A percentile compares a stretch with the other conserved stretches of the same genome.
Evolutionary conservation across 2,797 vertebrate species (phyloP).

Genomic region (Aldrovandia affinis): DNA sequence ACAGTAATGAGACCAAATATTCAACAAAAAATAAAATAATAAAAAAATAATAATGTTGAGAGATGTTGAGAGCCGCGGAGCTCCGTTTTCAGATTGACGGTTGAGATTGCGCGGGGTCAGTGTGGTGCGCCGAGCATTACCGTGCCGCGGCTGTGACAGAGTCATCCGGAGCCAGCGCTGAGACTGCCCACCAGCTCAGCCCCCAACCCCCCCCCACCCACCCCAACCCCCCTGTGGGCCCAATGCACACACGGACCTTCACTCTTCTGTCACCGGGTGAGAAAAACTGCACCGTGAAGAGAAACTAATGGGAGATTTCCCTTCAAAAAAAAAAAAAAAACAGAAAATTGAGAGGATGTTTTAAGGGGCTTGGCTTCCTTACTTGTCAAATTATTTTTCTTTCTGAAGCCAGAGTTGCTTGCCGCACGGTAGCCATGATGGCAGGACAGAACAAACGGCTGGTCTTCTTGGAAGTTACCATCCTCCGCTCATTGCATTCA

Average conservation of each 20-base stretch:
- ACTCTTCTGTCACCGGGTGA: constrained; percentile 16
- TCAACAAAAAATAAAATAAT: constrained; percentile 72
- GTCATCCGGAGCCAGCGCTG: neutral
- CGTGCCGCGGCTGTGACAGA: constrained; percentile 15
- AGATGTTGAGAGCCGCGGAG: constrained; percentile 67
- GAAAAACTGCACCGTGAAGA: constrained; percentile 22
- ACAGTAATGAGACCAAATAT: constrained; percentile 78
- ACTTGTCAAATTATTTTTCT: constrained; percentile 25
- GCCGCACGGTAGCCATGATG: neutral
- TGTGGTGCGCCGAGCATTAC: constrained; percentile 5
- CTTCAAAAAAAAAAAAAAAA: constrained; percentile 13
- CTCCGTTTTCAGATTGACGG: constrained; percentile 25
- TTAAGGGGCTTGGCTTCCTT: neutral
- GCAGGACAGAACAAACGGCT: neutral
- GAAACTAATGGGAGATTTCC: constrained; percentile 17
- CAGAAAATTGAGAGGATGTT: constrained; percentile 23
- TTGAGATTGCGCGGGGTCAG: neutral
- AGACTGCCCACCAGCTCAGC: neutral
- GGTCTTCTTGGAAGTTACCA: neutral
- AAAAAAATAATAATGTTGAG: no score
- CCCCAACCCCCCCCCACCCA: neutral
- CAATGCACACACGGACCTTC: constrained; percentile 1
- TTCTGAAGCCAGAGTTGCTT: neutral
- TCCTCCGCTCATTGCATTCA: neutral
- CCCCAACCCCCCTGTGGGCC: neutral